A percentile compares a stretch with the other conserved stretches of the same genome.
These are phyloP conservation scores for Myripristis jacobus DNA, from an alignment of 2,797 vertebrate species.

Conservation along the genomic window DNA sequence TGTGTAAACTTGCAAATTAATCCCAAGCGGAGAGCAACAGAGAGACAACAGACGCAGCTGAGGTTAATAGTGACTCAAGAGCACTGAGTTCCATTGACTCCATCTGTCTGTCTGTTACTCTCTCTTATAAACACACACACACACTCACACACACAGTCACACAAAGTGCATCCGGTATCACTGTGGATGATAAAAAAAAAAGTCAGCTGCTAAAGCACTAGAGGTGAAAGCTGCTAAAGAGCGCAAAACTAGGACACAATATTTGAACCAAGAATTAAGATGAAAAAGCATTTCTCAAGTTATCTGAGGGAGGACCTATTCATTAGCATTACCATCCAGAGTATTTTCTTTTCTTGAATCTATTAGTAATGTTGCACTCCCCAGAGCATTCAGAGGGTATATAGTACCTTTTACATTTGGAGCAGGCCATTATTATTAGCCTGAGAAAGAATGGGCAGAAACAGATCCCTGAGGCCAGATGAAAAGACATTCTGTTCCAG, in stretches of 20 bases:
- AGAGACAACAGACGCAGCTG: slow-evolving; percentile 6
- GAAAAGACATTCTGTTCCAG: slow-evolving; percentile 37
- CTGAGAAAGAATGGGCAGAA: slow-evolving; percentile 18
- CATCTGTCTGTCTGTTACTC: background rate
- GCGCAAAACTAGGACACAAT: slow-evolving; percentile 12
- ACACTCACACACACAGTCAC: background rate
- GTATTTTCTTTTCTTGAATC: slow-evolving; percentile 24
- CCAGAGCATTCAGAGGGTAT: slow-evolving; percentile 22
- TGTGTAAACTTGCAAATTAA: slow-evolving; percentile 8
- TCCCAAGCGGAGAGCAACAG: slow-evolving; percentile 10
- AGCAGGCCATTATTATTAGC: background rate
- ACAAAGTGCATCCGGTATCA: background rate
- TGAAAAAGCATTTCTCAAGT: background rate
- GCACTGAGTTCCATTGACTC: background rate
- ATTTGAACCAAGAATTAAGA: slow-evolving; percentile 4
- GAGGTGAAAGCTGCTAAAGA: slow-evolving; percentile 11
- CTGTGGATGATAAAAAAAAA: slow-evolving; percentile 7
- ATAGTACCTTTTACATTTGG: background rate
- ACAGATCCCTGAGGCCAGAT: slow-evolving; percentile 23
- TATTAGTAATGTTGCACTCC: slow-evolving; percentile 21
- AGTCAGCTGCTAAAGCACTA: no score
- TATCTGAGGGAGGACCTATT: slow-evolving; percentile 26
- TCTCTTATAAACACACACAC: slow-evolving; percentile 4
- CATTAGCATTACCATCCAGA: background rate
- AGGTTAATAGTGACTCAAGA: background rate